Conservation (phyloP, 2,113 vertebrate species). For the Cnemophilus loriae region DNA sequence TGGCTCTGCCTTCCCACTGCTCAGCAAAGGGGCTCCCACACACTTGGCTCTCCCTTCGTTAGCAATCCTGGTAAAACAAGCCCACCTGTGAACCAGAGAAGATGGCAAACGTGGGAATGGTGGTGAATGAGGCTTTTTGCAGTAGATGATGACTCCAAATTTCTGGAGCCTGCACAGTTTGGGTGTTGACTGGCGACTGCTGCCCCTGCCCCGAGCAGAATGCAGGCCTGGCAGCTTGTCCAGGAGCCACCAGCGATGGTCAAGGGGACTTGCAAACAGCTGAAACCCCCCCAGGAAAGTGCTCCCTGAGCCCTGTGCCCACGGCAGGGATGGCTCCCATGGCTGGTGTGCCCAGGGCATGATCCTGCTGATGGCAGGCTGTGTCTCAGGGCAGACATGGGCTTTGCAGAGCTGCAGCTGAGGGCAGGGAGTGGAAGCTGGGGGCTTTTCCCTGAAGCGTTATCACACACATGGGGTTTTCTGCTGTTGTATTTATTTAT, state of each 20-base stretch:
- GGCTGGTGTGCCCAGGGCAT: not conserved
- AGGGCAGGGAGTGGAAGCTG: not conserved
- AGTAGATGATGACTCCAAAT: accelerated
- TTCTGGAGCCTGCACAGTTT: not conserved
- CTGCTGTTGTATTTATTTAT: not conserved
- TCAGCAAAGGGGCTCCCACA: not conserved
- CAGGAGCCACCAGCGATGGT: accelerated
- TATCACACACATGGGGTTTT: not conserved
- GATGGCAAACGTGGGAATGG: not conserved
- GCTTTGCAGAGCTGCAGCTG: not conserved
- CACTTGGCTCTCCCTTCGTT: accelerated
- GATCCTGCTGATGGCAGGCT: accelerated
- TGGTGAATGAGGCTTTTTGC: not conserved
- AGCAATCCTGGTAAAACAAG: accelerated
- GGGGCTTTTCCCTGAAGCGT: not conserved
- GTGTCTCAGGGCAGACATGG: not conserved
- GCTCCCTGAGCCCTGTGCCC: not conserved
- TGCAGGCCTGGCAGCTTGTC: not conserved
- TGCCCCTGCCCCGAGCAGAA: not conserved
- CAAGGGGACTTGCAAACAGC: accelerated
- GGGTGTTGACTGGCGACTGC: accelerated
- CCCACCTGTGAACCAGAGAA: not conserved
- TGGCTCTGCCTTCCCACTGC: not conserved
- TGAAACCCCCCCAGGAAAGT: not conserved
- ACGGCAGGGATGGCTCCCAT: accelerated